Base-by-base conservation (phyloP, 2,888 invertebrate species). In the Bugula neritina region DNA sequence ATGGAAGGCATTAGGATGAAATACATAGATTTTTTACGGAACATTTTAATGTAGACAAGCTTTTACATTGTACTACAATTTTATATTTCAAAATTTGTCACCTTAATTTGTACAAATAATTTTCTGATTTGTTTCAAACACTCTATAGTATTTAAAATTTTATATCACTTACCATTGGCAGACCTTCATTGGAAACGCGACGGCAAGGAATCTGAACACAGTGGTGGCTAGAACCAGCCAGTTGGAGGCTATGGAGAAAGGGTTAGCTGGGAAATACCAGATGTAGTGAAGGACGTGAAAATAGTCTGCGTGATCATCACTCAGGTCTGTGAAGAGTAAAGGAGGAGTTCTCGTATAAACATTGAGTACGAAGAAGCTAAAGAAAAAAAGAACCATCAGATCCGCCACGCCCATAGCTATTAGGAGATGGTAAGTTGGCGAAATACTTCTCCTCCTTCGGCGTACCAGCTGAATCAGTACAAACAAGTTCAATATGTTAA, bases 181-280 rank as follows among this genome's bases (percentile, higher is more conserved):
- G 52, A 43, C 70, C 43, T 70, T 70, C 43, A 70, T 2, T 3
- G 70, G 70, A 29, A 70, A 70, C 43, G 25, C 43, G 5, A 70
- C 70, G 52, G 70, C 70, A 21, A 70, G 70, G 52, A 70, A 70
- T 23, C 70, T n/a, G 70, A 70, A 70, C 2, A 70, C 43, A 35
- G 70, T 70, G 10, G 29, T 54, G 3, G 70, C 70, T 5, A 70
- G 10, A 10, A 70, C 52, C 25, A 70, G 10, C 70, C 70, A 70
- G 31, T 70, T 70, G 3, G 70, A 70, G 25, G 70, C 70, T 10
- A 43, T 25, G 5, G 54, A 43, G 31, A 25, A 43, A 2, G 54
- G 52, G 31, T 70, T 70, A 2, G 43, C 27, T 21, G 70, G 52
- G 31, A 70, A 70, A 3, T 21, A 23, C 70, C 70, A 70, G 43